Conservation (phyloP, 2,888 invertebrate species). For the Linnaemya tessellans region DNA sequence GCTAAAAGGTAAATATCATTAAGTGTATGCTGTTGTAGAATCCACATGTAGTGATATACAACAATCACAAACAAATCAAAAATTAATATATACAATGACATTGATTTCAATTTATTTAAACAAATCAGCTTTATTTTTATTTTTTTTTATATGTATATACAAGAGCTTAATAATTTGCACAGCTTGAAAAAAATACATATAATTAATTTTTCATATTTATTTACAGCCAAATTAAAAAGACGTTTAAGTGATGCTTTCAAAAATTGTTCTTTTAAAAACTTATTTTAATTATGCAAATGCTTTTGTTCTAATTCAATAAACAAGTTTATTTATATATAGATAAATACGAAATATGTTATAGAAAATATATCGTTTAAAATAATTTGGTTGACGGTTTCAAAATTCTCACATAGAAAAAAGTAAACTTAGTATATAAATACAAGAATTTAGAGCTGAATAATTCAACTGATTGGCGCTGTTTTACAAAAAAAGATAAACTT, state of each 20-base stretch:
- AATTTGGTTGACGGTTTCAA: constrained; percentile 80
- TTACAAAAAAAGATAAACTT: constrained; percentile 26
- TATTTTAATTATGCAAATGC: constrained; percentile 75
- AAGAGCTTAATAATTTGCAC: neutral
- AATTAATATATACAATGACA: constrained; percentile 47
- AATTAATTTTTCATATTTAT: constrained; percentile 75
- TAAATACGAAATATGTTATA: neutral
- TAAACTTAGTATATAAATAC: neutral
- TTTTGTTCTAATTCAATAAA: constrained; percentile 8
- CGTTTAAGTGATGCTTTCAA: constrained; percentile 82
- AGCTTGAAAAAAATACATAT: constrained; percentile 69
- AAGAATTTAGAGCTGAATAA: constrained; percentile 53
- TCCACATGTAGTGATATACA: neutral
- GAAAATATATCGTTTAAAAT: constrained; percentile 10
- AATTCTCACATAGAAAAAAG: constrained; percentile 68
- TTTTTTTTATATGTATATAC: neutral
- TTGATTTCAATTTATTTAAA: constrained; percentile 19
- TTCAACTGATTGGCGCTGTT: constrained; percentile 67
- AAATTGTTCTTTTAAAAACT: constrained; percentile 81
- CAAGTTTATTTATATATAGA: neutral
- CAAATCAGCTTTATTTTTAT: neutral
- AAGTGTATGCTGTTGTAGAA: neutral
- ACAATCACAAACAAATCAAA: neutral
- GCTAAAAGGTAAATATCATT: neutral
- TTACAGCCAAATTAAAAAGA: constrained; percentile 82